phyloP scores from a whole-genome alignment of 1,140 invertebrate species.

The Wiebesia pumilae region DNA sequence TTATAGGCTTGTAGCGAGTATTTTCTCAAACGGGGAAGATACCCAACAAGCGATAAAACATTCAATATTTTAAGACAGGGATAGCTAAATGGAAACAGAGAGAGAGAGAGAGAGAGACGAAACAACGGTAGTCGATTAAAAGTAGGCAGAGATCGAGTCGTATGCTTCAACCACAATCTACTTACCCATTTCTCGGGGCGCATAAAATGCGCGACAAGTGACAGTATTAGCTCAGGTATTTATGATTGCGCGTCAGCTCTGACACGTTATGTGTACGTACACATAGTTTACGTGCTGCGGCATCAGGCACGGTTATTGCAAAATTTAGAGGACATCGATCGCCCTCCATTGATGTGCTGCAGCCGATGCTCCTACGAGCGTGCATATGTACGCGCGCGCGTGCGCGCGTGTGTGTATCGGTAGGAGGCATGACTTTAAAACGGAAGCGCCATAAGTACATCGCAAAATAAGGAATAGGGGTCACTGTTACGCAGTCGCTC shows the following conservation, averaged over 20 bases:
- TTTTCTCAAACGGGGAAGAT: not conserved
- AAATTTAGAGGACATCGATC: conserved; percentile 12
- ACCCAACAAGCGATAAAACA: not conserved
- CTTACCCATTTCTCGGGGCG: conserved; percentile 42
- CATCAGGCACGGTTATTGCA: not conserved
- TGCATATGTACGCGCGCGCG: not conserved
- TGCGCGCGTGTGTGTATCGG: not conserved
- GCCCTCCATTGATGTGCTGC: not conserved
- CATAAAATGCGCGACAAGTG: conserved; percentile 36
- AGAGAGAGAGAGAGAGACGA: too few species aligned
- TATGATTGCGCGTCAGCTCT: not conserved
- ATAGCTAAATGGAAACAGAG: not conserved
- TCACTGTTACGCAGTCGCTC: conserved; percentile 34
- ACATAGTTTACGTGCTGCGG: conserved; percentile 21
- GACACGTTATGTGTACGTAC: not conserved
- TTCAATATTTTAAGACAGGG: not conserved
- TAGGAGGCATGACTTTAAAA: not conserved
- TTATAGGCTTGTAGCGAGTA: not conserved
- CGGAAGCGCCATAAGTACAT: not conserved
- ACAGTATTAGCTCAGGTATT: conserved; percentile 11
- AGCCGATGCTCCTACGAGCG: not conserved
- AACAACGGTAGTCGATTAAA: conserved; percentile 42
- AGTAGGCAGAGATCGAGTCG: not conserved
- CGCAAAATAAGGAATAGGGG: conserved; percentile 37
- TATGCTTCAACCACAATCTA: conserved; percentile 21